phyloP scores from a whole-genome alignment of 2,113 vertebrate genomes.

The Ahaetulla prasina region DNA sequence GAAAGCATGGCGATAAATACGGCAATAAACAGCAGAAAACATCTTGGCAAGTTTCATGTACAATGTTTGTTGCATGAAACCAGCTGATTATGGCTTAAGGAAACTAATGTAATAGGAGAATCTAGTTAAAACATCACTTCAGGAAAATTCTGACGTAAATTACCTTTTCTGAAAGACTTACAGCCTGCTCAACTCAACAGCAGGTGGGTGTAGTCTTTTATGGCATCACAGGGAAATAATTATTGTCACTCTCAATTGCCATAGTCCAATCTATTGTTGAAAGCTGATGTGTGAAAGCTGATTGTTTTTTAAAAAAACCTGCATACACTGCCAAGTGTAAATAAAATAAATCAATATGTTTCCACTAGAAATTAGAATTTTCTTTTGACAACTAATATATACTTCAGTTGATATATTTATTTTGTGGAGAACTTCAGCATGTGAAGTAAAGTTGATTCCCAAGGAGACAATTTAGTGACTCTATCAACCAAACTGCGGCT shows the following conservation, averaged over 20 bases:
- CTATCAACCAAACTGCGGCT: slow-evolving; percentile 29
- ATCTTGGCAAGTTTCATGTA: not conserved
- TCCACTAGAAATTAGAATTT: not conserved
- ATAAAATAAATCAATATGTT: not conserved
- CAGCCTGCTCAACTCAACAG: not conserved
- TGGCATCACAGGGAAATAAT: not conserved
- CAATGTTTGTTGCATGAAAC: not conserved
- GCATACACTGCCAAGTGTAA: not conserved
- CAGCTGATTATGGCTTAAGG: not conserved
- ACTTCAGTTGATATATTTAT: not conserved
- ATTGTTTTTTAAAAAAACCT: not conserved
- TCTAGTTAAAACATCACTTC: not conserved
- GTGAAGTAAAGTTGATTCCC: slow-evolving; percentile 1
- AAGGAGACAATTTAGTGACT: slow-evolving; percentile 27
- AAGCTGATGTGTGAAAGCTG: not conserved
- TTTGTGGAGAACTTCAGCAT: not conserved
- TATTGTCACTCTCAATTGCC: not conserved
- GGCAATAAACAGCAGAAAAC: not conserved
- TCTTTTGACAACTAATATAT: not conserved
- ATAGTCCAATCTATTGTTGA: not conserved
- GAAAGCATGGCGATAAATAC: not conserved
- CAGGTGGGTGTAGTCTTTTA: not conserved
- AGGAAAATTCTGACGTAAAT: not conserved
- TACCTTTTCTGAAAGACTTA: not conserved
- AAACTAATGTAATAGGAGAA: not conserved